These are phyloP conservation scores for Holothuria scabra DNA, from an alignment of 53 echinoderm and acorn worm species.

Conservation along the genomic window DNA sequence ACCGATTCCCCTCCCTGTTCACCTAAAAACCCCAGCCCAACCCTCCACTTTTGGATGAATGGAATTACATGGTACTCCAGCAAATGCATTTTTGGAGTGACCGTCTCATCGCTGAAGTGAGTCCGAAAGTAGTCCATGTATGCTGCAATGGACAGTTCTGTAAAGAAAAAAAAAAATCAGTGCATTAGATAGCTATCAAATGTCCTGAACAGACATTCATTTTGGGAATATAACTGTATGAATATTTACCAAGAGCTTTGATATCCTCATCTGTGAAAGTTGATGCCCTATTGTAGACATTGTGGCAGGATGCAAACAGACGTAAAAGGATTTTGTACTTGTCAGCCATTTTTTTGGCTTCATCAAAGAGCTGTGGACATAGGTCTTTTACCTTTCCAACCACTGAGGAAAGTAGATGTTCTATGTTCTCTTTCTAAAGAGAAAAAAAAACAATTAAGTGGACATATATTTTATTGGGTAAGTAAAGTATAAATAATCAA, in stretches of 20 bases:
- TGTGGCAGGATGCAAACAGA: constrained; percentile 1
- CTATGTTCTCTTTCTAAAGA: constrained; percentile 17
- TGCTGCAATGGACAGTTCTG: constrained; percentile 7
- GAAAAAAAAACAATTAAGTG: neutral
- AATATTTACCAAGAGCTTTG: constrained; percentile 16
- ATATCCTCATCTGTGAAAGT: constrained; percentile 3
- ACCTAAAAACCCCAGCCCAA: constrained; percentile 42
- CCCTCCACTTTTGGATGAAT: constrained; percentile 31
- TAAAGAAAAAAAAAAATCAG: neutral
- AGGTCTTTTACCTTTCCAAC: neutral
- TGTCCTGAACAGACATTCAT: neutral
- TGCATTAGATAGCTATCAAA: neutral
- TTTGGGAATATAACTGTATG: neutral
- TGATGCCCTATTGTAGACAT: constrained; percentile 15
- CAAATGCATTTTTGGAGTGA: constrained; percentile 45
- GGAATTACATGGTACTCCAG: constrained; percentile 45
- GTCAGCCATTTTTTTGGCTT: neutral
- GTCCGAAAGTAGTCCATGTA: constrained; percentile 31
- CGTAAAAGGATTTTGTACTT: neutral
- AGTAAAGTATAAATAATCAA: too few species aligned
- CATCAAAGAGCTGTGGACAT: too few species aligned
- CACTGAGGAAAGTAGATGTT: neutral
- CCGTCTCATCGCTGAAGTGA: constrained; percentile 19
- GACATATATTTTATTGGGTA: neutral
- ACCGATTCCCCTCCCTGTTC: constrained; percentile 53